These are phyloP conservation scores for Lysandra coridon DNA, from an alignment of 2,888 invertebrate species.

Conservation along the genomic window DNA sequence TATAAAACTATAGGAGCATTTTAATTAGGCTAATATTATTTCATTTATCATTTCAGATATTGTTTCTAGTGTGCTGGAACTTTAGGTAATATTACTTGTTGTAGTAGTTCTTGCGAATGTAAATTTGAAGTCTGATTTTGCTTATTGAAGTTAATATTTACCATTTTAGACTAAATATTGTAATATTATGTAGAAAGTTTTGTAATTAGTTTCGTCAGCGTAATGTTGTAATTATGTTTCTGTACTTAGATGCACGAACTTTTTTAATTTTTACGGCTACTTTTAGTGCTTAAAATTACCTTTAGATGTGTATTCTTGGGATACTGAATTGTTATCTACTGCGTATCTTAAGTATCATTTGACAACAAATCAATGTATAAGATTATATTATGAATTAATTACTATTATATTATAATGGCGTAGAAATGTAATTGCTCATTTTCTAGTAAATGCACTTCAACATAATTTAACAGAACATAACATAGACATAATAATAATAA, in stretches of 20 bases:
- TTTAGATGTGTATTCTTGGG: too few species aligned
- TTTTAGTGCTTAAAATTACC: too few species aligned
- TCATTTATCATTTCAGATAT: background rate
- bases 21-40: background rate
- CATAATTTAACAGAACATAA: background rate
- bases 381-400: too few species aligned
- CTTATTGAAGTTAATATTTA: background rate
- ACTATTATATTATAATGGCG: too few species aligned
- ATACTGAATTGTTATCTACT: too few species aligned
- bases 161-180: background rate
- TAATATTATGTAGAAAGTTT: background rate
- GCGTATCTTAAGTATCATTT: too few species aligned
- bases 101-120: background rate
- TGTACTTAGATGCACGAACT: background rate
- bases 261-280: background rate
- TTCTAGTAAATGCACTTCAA: too few species aligned
- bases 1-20: too few species aligned
- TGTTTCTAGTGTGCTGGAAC: constrained; percentile 6
- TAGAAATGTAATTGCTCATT: too few species aligned
- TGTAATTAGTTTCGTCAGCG: background rate
- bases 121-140: background rate
- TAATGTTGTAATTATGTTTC: background rate
- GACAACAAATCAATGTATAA: too few species aligned
- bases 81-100: background rate
- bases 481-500: background rate